Percentiles rank a stretch among this genome's conserved stretches.
These are phyloP conservation scores for Coenonympha glycerion DNA, from an alignment of 2,888 invertebrate genomes.

Conservation along the genomic window DNA sequence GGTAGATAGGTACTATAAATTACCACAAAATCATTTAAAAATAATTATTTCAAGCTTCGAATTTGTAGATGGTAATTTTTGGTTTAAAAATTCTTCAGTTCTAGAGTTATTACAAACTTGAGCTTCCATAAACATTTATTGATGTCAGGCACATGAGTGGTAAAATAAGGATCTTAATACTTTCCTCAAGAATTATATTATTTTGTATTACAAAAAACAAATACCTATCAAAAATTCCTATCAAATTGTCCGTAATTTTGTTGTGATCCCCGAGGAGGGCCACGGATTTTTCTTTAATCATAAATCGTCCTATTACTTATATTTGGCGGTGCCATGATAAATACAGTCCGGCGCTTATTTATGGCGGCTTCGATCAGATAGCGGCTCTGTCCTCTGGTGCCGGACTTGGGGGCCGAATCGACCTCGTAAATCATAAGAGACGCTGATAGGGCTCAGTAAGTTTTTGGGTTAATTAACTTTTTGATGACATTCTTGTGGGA, in stretches of 20 bases:
- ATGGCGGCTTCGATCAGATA: constrained; percentile 70
- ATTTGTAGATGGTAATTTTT: too few species aligned
- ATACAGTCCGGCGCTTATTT: constrained; percentile 68
- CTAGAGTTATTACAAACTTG: too few species aligned
- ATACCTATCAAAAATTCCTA: neutral
- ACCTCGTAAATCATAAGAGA: constrained; percentile 56
- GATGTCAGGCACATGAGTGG: too few species aligned
- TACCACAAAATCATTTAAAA: too few species aligned
- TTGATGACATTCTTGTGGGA: constrained; percentile 12
- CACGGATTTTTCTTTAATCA: constrained; percentile 41
- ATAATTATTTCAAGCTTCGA: too few species aligned
- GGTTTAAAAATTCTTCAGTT: too few species aligned
- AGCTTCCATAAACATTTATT: too few species aligned
- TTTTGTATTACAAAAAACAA: neutral
- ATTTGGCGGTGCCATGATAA: constrained; percentile 60
- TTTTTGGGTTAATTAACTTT: constrained; percentile 35
- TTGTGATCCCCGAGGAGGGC: constrained; percentile 15
- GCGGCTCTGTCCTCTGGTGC: constrained; percentile 55
- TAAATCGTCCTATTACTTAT: constrained; percentile 60
- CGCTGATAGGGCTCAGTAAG: constrained; percentile 39
- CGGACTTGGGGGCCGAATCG: constrained; percentile 57
- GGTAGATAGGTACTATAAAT: too few species aligned
- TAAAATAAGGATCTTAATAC: too few species aligned
- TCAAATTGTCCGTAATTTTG: constrained; percentile 7
- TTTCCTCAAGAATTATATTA: too few species aligned